These are phyloP conservation scores for Volucella inanis DNA, from an alignment of 2,888 invertebrate species.

Conservation along the genomic window DNA sequence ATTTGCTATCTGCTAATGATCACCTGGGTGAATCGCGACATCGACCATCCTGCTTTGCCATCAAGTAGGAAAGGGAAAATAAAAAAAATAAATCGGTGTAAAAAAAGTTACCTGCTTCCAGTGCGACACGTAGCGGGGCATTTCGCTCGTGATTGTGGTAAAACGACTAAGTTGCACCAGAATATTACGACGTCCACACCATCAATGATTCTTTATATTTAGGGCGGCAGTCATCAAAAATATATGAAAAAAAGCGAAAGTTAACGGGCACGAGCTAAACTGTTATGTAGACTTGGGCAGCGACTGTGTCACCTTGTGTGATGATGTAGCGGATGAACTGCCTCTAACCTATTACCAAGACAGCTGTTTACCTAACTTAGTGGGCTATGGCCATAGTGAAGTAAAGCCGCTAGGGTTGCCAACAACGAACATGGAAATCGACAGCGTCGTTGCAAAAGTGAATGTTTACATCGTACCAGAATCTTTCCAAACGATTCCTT, in stretches of 20 bases:
- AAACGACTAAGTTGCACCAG: neutral
- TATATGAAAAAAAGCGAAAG: conserved; percentile 6
- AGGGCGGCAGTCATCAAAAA: neutral
- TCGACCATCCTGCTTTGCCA: neutral
- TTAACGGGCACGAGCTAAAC: conserved; percentile 3
- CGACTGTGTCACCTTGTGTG: conserved; percentile 7
- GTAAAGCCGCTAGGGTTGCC: conserved; percentile 10
- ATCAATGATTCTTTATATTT: neutral
- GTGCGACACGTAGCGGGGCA: neutral
- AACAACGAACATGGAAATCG: conserved; percentile 1
- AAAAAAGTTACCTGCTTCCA: no score
- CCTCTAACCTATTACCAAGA: neutral
- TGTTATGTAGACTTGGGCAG: neutral
- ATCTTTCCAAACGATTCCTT: neutral
- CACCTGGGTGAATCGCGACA: neutral
- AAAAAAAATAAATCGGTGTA: neutral
- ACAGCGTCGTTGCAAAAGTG: conserved; percentile 1
- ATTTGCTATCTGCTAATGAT: neutral
- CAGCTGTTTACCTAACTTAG: conserved; percentile 3
- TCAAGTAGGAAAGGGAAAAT: neutral
- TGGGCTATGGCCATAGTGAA: conserved; percentile 8
- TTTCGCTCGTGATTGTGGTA: conserved; percentile 1
- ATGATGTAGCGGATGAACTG: neutral
- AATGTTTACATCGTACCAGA: conserved; percentile 14
- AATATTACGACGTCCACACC: neutral